Conservation (phyloP, 2,797 vertebrate genomes). For the Lithobates pipiens region DNA sequence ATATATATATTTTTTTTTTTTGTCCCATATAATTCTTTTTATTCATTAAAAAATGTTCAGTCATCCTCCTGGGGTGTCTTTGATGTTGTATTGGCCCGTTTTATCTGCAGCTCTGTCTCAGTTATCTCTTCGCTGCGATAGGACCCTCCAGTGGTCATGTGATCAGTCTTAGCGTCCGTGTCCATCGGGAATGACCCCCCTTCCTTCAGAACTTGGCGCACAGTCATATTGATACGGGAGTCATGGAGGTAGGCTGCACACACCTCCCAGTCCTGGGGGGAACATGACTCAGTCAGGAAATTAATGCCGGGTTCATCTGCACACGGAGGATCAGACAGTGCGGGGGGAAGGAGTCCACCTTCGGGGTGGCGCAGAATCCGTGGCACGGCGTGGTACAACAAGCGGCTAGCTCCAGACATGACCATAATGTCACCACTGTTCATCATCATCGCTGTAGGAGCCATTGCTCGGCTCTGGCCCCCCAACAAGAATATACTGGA, state of each 20-base stretch:
- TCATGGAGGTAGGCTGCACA: conserved; percentile 85
- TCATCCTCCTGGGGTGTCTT: neutral
- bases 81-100: neutral
- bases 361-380: conserved; percentile 79
- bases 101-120: neutral
- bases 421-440: conserved; percentile 96
- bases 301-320: conserved; percentile 64
- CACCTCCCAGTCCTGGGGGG: conserved; percentile 84
- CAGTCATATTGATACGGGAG: conserved; percentile 91
- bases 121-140: conserved; percentile 1
- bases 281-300: conserved; percentile 72
- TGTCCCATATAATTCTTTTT: too few relatives aligned
- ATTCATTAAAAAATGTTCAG: neutral
- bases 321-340: conserved; percentile 63
- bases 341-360: conserved; percentile 68
- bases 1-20: too few relatives aligned
- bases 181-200: conserved; percentile 80
- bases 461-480: conserved; percentile 82
- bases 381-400: conserved; percentile 93
- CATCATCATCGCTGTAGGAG: conserved; percentile 90
- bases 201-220: conserved; percentile 87
- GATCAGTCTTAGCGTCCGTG: conserved; percentile 4
- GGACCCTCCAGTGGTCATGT: neutral
- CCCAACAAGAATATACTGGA: conserved; percentile 93
- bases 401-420: conserved; percentile 92